A percentile compares a stretch with the other conserved stretches of the same genome.
phyloP scores from a whole-genome alignment of 2,113 vertebrate species.

The Clinocottus analis region DNA sequence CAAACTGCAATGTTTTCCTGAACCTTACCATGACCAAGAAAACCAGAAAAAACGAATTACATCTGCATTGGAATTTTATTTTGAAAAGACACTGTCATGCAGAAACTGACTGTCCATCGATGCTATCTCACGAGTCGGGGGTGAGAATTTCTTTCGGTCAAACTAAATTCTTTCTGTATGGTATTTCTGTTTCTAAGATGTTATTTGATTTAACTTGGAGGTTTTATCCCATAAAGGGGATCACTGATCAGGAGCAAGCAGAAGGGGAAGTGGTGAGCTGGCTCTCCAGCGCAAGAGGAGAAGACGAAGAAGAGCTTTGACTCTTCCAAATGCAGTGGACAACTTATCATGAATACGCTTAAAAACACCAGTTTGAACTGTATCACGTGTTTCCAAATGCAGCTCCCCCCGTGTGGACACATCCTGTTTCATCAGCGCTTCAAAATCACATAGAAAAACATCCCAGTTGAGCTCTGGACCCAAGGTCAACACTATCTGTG shows the following conservation, averaged over 20 bases:
- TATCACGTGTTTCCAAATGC: neutral
- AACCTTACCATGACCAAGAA: too few species aligned
- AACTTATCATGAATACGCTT: neutral
- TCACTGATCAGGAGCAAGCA: neutral
- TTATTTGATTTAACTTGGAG: too few species aligned
- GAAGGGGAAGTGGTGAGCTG: too few species aligned
- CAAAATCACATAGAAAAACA: neutral
- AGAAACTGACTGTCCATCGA: too few species aligned
- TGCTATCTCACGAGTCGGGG: too few species aligned
- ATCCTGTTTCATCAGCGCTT: neutral
- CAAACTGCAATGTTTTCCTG: too few species aligned
- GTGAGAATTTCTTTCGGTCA: neutral
- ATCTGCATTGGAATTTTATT: neutral
- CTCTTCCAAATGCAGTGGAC: too few species aligned
- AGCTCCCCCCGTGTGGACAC: neutral
- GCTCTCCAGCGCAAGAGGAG: neutral
- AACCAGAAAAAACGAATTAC: neutral
- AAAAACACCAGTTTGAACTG: neutral
- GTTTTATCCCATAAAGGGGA: neutral
- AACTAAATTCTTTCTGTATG: too few species aligned
- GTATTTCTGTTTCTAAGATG: neutral
- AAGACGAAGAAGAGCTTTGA: neutral
- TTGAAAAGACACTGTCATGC: neutral
- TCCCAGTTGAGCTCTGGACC: slow-evolving; percentile 31
- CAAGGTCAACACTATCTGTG: slow-evolving; percentile 47